Conservation (phyloP, 1,140 invertebrate species). For the Pararge aegeria region DNA sequence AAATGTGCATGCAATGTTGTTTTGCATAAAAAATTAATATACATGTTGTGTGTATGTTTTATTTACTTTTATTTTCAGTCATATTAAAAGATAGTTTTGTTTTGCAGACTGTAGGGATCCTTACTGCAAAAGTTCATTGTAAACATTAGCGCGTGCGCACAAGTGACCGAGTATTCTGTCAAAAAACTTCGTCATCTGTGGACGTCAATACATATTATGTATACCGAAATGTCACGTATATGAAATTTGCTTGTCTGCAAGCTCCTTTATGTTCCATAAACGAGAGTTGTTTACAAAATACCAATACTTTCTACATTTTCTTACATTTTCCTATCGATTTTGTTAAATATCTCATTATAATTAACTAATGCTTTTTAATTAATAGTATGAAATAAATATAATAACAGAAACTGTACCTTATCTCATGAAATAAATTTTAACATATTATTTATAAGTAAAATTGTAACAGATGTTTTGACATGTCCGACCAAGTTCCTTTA, state of each 20-base stretch:
- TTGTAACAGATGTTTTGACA: constrained; percentile 3
- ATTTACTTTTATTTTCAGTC: background rate
- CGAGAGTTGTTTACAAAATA: background rate
- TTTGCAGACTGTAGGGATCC: background rate
- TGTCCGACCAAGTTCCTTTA: constrained; percentile 42
- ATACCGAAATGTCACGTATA: too few relatives aligned
- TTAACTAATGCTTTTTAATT: background rate
- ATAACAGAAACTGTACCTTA: background rate
- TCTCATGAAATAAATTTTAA: background rate
- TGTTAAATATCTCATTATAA: background rate
- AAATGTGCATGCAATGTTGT: background rate
- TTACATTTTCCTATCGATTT: background rate
- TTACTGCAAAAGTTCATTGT: background rate
- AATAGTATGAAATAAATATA: background rate
- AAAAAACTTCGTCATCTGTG: too few relatives aligned
- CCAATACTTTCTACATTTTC: background rate
- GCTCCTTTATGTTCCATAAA: background rate
- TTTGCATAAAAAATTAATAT: background rate
- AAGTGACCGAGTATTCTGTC: too few relatives aligned
- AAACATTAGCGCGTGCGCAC: too few relatives aligned
- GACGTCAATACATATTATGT: too few relatives aligned
- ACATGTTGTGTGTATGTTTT: background rate
- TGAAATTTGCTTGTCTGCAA: too few relatives aligned
- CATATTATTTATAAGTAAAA: background rate
- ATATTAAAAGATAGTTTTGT: background rate